A percentile compares a stretch with the other conserved stretches of the same genome.
Conservation (phyloP, 2,113 vertebrate genomes). For the Nothobranchius furzeri region DNA sequence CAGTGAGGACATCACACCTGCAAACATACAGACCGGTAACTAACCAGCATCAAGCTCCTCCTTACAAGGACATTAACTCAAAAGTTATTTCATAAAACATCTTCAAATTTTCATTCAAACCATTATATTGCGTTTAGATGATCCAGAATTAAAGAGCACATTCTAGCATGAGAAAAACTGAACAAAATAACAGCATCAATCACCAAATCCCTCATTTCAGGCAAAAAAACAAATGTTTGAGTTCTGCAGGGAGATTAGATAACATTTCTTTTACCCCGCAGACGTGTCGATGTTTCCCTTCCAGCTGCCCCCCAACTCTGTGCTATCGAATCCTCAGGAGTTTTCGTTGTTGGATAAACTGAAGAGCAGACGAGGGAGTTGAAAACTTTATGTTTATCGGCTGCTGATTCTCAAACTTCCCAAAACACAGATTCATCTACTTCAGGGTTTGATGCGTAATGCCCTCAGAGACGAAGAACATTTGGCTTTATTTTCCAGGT, state of each 20-base stretch:
- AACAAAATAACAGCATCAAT: too few species aligned
- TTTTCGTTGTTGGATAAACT: conserved; percentile 23
- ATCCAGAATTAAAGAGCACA: too few species aligned
- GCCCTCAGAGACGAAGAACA: background rate
- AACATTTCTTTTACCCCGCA: background rate
- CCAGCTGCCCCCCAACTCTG: background rate
- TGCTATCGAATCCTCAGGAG: background rate
- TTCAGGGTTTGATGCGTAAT: background rate
- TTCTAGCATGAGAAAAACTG: too few species aligned
- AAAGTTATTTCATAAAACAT: too few species aligned
- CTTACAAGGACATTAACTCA: too few species aligned
- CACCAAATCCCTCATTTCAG: too few species aligned
- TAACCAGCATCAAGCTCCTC: too few species aligned
- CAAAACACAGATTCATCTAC: background rate
- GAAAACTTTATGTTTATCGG: conserved; percentile 4
- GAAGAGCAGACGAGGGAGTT: conserved; percentile 2
- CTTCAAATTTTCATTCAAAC: background rate
- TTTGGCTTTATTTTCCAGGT: too few species aligned
- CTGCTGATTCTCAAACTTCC: background rate
- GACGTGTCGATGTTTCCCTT: background rate
- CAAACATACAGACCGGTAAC: too few species aligned
- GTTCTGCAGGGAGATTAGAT: background rate
- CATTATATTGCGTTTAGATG: background rate
- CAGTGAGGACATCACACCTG: too few species aligned
- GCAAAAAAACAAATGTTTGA: background rate